Base-by-base conservation (phyloP, 2,113 vertebrate genomes). In the Prolemur simus region DNA sequence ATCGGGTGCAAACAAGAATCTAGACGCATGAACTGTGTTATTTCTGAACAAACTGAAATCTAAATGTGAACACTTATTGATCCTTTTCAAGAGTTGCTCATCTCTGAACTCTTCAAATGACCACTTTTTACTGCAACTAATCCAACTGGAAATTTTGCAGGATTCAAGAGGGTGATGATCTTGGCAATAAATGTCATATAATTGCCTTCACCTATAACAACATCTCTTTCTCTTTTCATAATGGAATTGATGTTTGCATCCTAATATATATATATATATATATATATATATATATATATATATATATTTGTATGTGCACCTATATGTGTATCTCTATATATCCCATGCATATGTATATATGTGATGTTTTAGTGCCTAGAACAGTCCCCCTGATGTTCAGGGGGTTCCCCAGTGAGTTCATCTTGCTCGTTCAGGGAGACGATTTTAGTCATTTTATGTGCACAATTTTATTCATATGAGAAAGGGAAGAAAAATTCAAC, bases 401-500 rank as follows among this genome's bases (percentile, higher is more conserved):
- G 71, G 52, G 52, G 52, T 54, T 17, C 74, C 80, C 87, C 74
- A 18, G 80, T 25, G 80, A 96, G 87, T 77, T 81, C 93, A 74
- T 96, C 96, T 97, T 95, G 54, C 52, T 64, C 47, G 93, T 97
- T 93, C 56, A 73, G 29, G 64, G 6, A 63, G 92, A 27, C 87
- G 18, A 39, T 88, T 96, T 89, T 45, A 94, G 34, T 83, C 92
- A 77, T 95, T 97, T 95, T 96, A 58, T 0, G 0, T 94, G 58
- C 45, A 58, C 37, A 8, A n/a, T 96, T 96, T 97, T 97, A 96
- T 56, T 71, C 34, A 96, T 97, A 56, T 0, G 0, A 97, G 58
- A 96, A 96, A 95, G 87, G 87, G 93, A 23, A 18, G 81, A 10
- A 96, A 54, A 96, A 94, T 95, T 81, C 14, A 0, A 64, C 96